Evolutionary conservation across 2,797 vertebrate genomes (phyloP).

Genomic region (Simalia tracyae): DNA sequence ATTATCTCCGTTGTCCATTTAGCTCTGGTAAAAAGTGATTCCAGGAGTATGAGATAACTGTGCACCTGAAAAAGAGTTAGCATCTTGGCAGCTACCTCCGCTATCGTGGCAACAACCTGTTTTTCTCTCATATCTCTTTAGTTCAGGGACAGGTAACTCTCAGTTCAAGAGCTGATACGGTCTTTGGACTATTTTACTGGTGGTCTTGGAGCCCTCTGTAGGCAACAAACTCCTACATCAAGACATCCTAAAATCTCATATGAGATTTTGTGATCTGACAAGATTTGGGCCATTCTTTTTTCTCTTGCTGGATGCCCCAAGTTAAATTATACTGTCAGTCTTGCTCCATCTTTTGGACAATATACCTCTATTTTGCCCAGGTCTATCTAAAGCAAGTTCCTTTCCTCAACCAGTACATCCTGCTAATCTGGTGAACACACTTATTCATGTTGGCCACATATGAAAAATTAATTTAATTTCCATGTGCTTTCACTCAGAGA

Average conservation of each 20-base stretch:
- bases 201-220: not conserved
- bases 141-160: not conserved
- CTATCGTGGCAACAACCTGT: not conserved
- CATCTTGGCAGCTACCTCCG: not conserved
- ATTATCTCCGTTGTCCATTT: not conserved
- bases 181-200: not conserved
- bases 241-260: no score
- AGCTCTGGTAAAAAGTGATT: not conserved
- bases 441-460: not conserved
- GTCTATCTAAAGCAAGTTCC: not conserved
- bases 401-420: not conserved
- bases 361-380: not conserved
- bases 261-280: no score
- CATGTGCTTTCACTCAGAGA: slow-evolving; percentile 8
- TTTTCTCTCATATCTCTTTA: not conserved
- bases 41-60: not conserved
- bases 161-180: not conserved
- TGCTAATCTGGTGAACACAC: not conserved
- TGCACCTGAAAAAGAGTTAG: not conserved
- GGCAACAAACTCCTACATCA: not conserved
- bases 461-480: slow-evolving; percentile 28
- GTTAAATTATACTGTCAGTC: no score
- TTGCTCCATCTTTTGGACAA: not conserved
- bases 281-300: no score
- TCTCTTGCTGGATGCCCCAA: no score